Base-by-base conservation (phyloP, 2,113 vertebrate species). In the Diadophis punctatus region DNA sequence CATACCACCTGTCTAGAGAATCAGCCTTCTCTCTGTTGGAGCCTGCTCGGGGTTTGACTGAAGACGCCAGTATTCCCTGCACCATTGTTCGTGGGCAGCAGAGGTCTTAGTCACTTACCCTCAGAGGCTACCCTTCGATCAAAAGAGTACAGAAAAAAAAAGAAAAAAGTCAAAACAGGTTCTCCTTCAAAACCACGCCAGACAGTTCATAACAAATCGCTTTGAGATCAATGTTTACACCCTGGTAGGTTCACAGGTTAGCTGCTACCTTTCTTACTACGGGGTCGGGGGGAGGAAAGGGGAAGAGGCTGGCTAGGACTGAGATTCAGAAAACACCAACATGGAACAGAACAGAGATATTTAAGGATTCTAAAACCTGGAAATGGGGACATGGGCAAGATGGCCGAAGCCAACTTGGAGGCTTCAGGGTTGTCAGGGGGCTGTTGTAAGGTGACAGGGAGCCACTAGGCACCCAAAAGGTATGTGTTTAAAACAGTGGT, bases 101-200 rank as follows among this genome's bases (percentile, higher is more conserved):
- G 98, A 98, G 98, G 98, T 98, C 98, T 98, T 98, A 98, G 98
- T 98, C 98, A 98, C 98, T 98, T 98, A 98, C 98, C 98, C 98
- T 98, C 98, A 98, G 98, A 98, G 98, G 98, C 98, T 98, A 98
- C 98, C 98, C 98, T 98, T 98, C 96, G 98, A 98, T 98, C 96
- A 98, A 98, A 98, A 98, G 98, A 98, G 98, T 98, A 98, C 98
- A 98, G 98, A 98, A 98, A 98, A 43, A 98, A 98, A 39, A 12
- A 51, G 8, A 3, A 97, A 97, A 97, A 97, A 98, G 98, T 98
- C 98, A 98, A 98, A 98, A 98, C 91, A 95, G 98, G 98, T 97
- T 98, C 98, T 98, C 98, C 94, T 93, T 92, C 90, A 97, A 96
- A 30, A 95, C 92, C 97, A 43, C 2, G 96, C 92, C 88, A 92